Percentiles rank a stretch among this genome's conserved stretches.
phyloP scores from a whole-genome alignment of 2,797 vertebrate genomes.

The Rhynchonycteris naso region DNA sequence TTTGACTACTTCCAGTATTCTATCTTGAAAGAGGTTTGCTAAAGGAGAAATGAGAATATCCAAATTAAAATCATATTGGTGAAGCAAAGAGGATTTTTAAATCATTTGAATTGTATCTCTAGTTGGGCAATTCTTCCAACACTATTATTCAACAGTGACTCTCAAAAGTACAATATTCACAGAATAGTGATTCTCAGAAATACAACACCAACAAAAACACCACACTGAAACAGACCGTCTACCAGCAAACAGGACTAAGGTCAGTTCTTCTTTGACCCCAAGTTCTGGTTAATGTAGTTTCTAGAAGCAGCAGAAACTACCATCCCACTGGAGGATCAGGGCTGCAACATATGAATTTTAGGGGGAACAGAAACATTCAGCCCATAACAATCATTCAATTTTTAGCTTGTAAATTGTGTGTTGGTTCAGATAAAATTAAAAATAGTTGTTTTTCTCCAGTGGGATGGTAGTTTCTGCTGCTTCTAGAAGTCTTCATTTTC shows the following conservation, averaged over 20 bases:
- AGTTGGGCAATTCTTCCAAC: neutral
- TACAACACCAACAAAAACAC: neutral
- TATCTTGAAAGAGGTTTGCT: neutral
- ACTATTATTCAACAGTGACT: neutral
- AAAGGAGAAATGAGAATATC: neutral
- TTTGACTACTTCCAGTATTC: neutral
- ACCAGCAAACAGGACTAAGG: rapidly evolving
- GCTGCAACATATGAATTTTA: neutral
- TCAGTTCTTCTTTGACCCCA: neutral
- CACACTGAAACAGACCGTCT: neutral
- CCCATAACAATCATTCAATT: neutral
- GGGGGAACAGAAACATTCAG: neutral
- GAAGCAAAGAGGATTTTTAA: neutral
- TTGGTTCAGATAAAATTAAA: neutral
- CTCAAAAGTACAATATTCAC: neutral
- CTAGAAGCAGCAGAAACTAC: no score
- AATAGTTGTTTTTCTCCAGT: neutral
- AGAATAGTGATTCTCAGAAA: neutral
- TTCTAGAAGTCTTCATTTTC: neutral
- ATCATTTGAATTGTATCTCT: neutral
- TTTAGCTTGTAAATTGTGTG: neutral
- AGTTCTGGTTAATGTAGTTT: neutral
- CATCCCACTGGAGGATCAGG: neutral
- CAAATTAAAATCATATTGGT: neutral
- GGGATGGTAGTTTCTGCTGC: no score